phyloP scores from a whole-genome alignment of 2,113 vertebrate species.

The Cyrtonyx montezumae region DNA sequence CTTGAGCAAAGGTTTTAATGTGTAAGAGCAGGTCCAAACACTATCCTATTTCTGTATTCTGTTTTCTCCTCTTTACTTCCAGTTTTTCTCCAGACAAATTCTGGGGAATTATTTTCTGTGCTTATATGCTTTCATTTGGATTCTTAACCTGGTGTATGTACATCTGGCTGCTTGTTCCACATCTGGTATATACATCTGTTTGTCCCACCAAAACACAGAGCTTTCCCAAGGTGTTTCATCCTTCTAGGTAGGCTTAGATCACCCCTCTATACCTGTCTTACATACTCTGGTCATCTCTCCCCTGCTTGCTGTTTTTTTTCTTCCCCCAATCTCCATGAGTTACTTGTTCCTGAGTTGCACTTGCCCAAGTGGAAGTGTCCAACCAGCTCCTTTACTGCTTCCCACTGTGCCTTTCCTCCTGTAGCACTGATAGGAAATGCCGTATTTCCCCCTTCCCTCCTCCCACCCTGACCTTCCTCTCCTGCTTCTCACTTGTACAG shows the following conservation, averaged over 20 bases:
- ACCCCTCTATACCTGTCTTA: background rate
- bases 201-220: background rate
- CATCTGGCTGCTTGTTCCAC: too few relatives aligned
- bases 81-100: background rate
- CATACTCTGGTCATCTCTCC: background rate
- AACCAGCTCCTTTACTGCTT: background rate
- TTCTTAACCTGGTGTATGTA: background rate
- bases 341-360: background rate
- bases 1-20: background rate
- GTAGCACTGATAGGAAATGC: constrained; percentile 16
- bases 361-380: background rate
- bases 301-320: background rate
- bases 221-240: background rate
- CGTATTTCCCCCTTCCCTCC: background rate
- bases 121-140: background rate
- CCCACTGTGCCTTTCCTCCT: background rate
- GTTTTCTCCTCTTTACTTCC: background rate
- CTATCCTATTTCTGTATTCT: background rate
- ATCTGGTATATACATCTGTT: background rate
- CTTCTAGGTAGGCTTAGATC: background rate
- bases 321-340: background rate
- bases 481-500: background rate
- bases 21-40: background rate
- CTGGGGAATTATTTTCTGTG: background rate
- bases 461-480: background rate